Evolutionary conservation across 2,888 invertebrate species (phyloP), one percentile per base, ranked within the genome.

Genomic region (Drosophila hamatofila): DNA sequence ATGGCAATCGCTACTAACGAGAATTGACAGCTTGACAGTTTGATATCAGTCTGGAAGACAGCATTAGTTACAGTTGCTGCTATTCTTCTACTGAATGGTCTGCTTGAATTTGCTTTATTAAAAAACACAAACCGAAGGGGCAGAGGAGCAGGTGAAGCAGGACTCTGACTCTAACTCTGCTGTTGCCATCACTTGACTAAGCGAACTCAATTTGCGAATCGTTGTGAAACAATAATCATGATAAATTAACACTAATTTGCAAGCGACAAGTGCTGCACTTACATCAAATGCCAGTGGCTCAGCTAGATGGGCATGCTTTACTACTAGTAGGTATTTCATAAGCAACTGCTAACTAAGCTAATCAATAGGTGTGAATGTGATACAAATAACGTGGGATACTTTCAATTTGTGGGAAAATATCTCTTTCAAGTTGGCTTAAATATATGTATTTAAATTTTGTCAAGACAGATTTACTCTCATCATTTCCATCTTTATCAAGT

Each of bases 11-110:
- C 59, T 78, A 58, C 85, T 86, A 87, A 87, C 82, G 71, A 76
- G 87, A 87, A 87, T 83, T 88, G 87, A 87, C 87, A 87, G 87
- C 76, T 86, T 84, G 87, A 87, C 87, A 87, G 87, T 78, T 84
- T 84, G 88, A 88, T 88, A 84, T 84, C 84, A 75, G 84, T 80
- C 82, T 84, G 64, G 57, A 80, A 87, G 84, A 84, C 84, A 82
- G 82, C 80, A 87, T 84, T 84, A 87, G 84, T 84, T 84, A 84
- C 84, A 84, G 87, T 86, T 66, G 64, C 46, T 65, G 54, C 49
- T 46, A 39, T 25, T 51, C 44, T 42, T 42, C 64, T 48, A 16
- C 54, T 54, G 65, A 51, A 33, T 51, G 60, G 57, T 30, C 67
- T 23, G 37, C 62, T 63, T 48, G 74, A 64, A 74, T 80, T 75